phyloP scores from a whole-genome alignment of 2,888 invertebrate species.

The Andrena chrysosceles region DNA sequence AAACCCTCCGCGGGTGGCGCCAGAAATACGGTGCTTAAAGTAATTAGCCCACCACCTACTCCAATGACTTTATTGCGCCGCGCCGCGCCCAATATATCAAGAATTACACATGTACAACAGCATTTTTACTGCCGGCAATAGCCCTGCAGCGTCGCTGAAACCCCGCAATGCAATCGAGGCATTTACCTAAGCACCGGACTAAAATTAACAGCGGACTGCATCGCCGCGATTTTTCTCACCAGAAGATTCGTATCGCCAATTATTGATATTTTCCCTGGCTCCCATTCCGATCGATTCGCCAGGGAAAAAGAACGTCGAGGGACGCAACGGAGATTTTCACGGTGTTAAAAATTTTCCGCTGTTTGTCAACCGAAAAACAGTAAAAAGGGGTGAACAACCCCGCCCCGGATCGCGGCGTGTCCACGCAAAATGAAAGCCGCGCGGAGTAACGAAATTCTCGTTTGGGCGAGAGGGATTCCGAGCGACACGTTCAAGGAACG shows the following conservation, averaged over 20 bases:
- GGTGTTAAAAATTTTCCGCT: neutral
- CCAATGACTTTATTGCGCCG: neutral
- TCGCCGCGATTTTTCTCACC: neutral
- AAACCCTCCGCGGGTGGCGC: slow-evolving; percentile 3
- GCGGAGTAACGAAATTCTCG: neutral
- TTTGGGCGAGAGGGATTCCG: neutral
- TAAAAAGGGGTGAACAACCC: slow-evolving; percentile 16
- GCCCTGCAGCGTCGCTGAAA: too few relatives aligned
- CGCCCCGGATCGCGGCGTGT: slow-evolving; percentile 13
- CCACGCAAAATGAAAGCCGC: neutral
- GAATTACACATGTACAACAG: too few relatives aligned
- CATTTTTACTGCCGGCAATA: too few relatives aligned
- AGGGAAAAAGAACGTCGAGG: neutral
- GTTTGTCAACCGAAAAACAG: neutral
- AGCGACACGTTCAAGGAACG: neutral
- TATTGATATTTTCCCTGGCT: neutral
- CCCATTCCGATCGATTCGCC: neutral
- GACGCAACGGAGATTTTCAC: neutral
- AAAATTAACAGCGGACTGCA: too few relatives aligned
- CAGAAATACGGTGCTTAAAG: neutral
- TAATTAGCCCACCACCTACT: slow-evolving; percentile 1
- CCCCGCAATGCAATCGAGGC: too few relatives aligned
- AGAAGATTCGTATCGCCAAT: neutral
- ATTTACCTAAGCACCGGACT: too few relatives aligned
- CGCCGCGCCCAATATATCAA: too few relatives aligned